These are phyloP conservation scores for Tipula helvola DNA, from an alignment of 2,888 invertebrate genomes.

Conservation along the genomic window DNA sequence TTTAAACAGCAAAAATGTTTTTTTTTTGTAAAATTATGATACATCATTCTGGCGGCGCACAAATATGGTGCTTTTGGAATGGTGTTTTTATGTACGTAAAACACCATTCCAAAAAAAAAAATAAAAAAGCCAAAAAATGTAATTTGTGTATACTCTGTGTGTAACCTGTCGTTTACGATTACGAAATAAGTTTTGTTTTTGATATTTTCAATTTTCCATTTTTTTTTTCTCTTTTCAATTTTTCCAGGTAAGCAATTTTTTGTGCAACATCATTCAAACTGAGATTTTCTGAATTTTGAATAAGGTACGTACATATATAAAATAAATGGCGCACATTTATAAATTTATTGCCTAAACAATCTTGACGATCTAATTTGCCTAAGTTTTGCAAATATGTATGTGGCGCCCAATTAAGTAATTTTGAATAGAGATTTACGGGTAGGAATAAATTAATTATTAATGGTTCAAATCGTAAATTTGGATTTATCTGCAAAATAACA, in stretches of 20 bases:
- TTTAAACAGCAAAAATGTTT: neutral
- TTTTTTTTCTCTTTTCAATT: neutral
- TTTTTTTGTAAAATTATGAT: neutral
- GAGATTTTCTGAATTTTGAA: neutral
- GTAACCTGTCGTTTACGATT: neutral
- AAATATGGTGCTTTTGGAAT: neutral
- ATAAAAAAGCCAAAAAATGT: neutral
- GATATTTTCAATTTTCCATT: neutral
- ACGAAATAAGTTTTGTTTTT: neutral
- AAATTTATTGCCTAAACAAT: neutral
- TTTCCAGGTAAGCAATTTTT: neutral
- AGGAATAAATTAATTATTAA: neutral
- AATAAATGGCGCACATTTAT: neutral
- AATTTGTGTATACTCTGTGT: neutral
- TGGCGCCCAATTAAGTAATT: neutral
- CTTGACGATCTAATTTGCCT: neutral
- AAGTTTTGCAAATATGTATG: neutral
- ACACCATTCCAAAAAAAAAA: neutral
- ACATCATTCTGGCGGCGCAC: neutral
- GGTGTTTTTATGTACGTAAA: neutral
- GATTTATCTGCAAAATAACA: neutral
- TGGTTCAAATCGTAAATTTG: neutral
- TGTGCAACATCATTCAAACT: neutral
- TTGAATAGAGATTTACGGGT: neutral
- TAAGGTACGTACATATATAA: neutral